Base-by-base conservation (phyloP, 1,140 invertebrate species). In the Achatina immaculata region DNA sequence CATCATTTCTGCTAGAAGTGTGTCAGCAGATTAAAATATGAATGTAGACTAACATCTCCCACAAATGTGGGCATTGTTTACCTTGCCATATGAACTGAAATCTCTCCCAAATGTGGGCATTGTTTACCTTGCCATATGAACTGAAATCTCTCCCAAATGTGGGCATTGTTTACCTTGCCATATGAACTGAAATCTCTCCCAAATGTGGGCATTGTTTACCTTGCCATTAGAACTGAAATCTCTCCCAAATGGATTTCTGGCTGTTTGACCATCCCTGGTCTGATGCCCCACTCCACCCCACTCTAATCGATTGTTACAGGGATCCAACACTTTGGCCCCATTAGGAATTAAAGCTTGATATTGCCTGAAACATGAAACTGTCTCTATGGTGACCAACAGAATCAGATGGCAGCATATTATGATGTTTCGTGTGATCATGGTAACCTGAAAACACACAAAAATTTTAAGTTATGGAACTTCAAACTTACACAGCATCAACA, bases 211-310 rank as follows among this genome's bases (percentile, higher is more conserved):
- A 62, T 24, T 69, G 24, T 38, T 1, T 24, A 69, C 68, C 36
- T 69, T 69, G 36, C 68, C 68, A n/a, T 69, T 6, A 40, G 36
- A 1, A 28, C 1, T 21, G 42, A 69, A 69, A 24, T 69, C 42
- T 34, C 24, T 48, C 11, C 43, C 72, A 51, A 48, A 74, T 31
- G 76, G 36, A 48, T 55, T 78, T 51, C 45, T 21, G 24, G 19
- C 48, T 34, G 58, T 42, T 48, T 42, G 38, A 6, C 38, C 42
- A 11, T 76, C 45, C 19, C 40, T 58, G 2, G 36, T 40, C 45
- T 36, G 73, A 76, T 34, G 73, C 24, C 28, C 65, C 3, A 74
- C 72, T 2, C 42, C 43, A 3, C 28, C 72, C 48, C 72, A 51
- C 1, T 3, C 42, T 28, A n/a, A 2, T 3, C n/a, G 9, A 6